Percentiles rank a stretch among this genome's conserved stretches.
These are phyloP conservation scores for Podotricha telesiphe DNA, from an alignment of 2,888 invertebrate species.

Conservation along the genomic window DNA sequence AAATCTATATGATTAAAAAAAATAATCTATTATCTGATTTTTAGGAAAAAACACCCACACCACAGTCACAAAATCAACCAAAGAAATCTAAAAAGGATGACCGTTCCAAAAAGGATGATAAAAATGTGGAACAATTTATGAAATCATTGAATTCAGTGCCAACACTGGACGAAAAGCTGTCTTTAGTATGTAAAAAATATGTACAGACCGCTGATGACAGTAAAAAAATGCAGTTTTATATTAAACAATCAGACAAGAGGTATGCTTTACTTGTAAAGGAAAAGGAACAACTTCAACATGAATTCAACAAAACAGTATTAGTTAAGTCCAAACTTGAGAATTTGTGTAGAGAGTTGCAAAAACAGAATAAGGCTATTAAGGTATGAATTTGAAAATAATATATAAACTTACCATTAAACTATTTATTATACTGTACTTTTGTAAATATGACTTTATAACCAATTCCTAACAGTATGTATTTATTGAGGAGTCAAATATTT, in stretches of 20 bases:
- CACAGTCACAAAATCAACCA: conserved; percentile 53
- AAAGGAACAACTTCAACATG: conserved; percentile 91
- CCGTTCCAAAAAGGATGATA: conserved; percentile 80
- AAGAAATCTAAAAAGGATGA: conserved; percentile 75
- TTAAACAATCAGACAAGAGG: conserved; percentile 85
- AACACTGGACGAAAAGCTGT: conserved; percentile 87
- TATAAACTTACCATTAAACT: too few species aligned
- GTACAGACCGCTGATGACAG: conserved; percentile 90
- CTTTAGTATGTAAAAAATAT: conserved; percentile 89
- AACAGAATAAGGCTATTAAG: conserved; percentile 95
- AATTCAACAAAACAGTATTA: conserved; percentile 92
- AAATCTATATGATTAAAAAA: not conserved
- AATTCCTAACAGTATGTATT: too few species aligned
- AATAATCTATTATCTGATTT: conserved; percentile 42
- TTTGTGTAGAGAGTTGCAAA: conserved; percentile 95
- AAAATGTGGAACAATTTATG: conserved; percentile 86
- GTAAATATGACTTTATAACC: too few species aligned
- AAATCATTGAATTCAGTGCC: conserved; percentile 83
- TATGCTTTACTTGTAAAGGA: conserved; percentile 86
- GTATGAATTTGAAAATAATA: conserved; percentile 65
- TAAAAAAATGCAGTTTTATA: conserved; percentile 82
- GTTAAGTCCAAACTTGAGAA: conserved; percentile 93
- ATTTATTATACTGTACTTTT: too few species aligned
- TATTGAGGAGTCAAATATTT: too few species aligned
- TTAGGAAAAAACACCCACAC: conserved; percentile 57